phyloP scores from a whole-genome alignment of 64 coral and sea anemone genomes.

The Hydrozoanthus tunicans region DNA sequence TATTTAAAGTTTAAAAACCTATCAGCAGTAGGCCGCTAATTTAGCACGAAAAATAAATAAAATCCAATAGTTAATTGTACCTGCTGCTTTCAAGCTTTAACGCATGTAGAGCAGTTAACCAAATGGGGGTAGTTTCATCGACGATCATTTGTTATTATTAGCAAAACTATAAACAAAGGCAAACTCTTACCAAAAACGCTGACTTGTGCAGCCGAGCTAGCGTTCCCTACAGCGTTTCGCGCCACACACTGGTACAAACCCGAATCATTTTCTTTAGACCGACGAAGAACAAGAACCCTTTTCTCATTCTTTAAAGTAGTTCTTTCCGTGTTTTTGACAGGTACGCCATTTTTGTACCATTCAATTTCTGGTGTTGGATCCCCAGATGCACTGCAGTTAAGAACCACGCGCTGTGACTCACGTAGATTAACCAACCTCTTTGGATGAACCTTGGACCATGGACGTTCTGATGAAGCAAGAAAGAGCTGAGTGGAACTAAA shows the following conservation, averaged over 20 bases:
- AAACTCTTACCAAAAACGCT: slow-evolving; percentile 13
- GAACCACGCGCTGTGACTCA: not conserved
- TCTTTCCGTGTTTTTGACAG: not conserved
- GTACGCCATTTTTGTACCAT: not conserved
- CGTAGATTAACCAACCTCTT: not conserved
- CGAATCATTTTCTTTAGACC: not conserved
- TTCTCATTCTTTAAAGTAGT: not conserved
- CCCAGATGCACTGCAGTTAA: not conserved
- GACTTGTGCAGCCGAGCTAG: not conserved
- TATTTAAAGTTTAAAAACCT: not conserved
- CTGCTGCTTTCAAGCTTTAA: not conserved
- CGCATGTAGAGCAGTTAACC: not conserved
- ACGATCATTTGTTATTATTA: not conserved
- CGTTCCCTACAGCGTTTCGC: slow-evolving; percentile 8
- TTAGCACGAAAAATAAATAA: not conserved
- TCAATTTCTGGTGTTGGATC: slow-evolving; percentile 8
- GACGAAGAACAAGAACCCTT: not conserved
- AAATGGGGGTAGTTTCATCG: not conserved
- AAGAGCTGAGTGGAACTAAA: no score
- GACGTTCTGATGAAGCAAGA: not conserved
- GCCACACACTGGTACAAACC: slow-evolving; percentile 11
- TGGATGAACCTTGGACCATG: not conserved
- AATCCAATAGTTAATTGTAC: not conserved
- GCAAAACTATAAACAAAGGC: not conserved
- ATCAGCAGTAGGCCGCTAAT: not conserved